Base-by-base conservation (phyloP, 2,797 vertebrate genomes). In the Pempheris klunzingeri region DNA sequence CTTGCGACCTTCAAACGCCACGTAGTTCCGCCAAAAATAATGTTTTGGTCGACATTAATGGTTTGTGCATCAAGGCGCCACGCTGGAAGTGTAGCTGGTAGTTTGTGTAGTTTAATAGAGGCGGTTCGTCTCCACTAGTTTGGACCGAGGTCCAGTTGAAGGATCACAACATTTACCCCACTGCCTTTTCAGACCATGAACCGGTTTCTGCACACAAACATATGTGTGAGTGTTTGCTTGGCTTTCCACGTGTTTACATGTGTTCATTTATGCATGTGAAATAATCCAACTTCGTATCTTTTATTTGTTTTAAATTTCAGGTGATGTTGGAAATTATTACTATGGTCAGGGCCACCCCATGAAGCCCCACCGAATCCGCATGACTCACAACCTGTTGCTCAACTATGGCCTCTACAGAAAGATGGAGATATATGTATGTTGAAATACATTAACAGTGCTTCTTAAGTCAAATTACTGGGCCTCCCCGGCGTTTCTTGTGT, bases 391-490 rank as follows among this genome's bases (percentile, higher is more conserved):
- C 92, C 94, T 99, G 90, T 91, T 99, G 91, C 93, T 99, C 78
- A 99, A 99, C 92, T 99, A 99, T 94, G 97, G 97, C 75, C 96
- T 99, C 64, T 99, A 99, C 94, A 96, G 97, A 92, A 99, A 99
- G 94, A 99, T 99, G 97, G 97, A 99, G 94, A 99, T 99, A 86
- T 99, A 98, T 52, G 97, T 98, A 91, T 90, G 97, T 96, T 2
- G 1, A 14, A 50, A 28, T 3, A 30, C 22, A 50, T 0, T 9
- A 9, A 11, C 1, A 4, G 7, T 9, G 11, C 20, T 67, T 12
- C 10, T 12, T 1, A n/a, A 0, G 22, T 38, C 11, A 24, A 8
- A 46, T 32, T 14, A 4, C 28, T n/a, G 6, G 9, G 9, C 3
- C 39, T 15, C 7, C 11, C 5, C 7, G 22, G 14, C 12, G 8